Evolutionary conservation across 2,888 invertebrate species (phyloP).

Genomic region (Scaptomyza reducta): DNA sequence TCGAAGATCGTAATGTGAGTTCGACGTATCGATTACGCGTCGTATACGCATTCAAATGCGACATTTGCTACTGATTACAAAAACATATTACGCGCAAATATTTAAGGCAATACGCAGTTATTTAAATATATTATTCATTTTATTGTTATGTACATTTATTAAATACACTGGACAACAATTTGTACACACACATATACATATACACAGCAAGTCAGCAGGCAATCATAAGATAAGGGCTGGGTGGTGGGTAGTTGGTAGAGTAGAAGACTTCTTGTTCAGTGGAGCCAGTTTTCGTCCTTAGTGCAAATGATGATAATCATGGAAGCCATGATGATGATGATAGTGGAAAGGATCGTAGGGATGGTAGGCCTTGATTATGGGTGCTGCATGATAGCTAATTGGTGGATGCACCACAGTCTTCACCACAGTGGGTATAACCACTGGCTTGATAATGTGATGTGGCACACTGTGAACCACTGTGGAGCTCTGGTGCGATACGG

Average conservation of each 20-base stretch:
- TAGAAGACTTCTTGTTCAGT: not conserved
- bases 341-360: slow-evolving; percentile 76
- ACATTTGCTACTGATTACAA: not conserved
- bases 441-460: slow-evolving; percentile 81
- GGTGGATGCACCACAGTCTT: slow-evolving; percentile 81
- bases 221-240: slow-evolving; percentile 13
- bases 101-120: not conserved
- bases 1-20: not conserved
- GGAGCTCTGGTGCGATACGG: slow-evolving; percentile 83
- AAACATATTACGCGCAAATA: not conserved
- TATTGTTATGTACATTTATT: slow-evolving; percentile 26
- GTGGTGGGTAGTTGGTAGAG: not conserved
- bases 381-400: slow-evolving; percentile 80
- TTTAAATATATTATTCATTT: slow-evolving; percentile 4
- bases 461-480: slow-evolving; percentile 82
- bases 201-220: slow-evolving; percentile 54
- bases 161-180: slow-evolving; percentile 40
- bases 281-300: slow-evolving; percentile 28
- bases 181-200: slow-evolving; percentile 43
- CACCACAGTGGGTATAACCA: slow-evolving; percentile 80
- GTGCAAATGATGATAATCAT: slow-evolving; percentile 72
- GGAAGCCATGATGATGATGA: slow-evolving; percentile 71
- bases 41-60: slow-evolving; percentile 45
- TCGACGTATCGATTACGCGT: slow-evolving; percentile 41
- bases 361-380: slow-evolving; percentile 80